Conservation (phyloP, 2,888 invertebrate genomes). For the Neria commutata region DNA sequence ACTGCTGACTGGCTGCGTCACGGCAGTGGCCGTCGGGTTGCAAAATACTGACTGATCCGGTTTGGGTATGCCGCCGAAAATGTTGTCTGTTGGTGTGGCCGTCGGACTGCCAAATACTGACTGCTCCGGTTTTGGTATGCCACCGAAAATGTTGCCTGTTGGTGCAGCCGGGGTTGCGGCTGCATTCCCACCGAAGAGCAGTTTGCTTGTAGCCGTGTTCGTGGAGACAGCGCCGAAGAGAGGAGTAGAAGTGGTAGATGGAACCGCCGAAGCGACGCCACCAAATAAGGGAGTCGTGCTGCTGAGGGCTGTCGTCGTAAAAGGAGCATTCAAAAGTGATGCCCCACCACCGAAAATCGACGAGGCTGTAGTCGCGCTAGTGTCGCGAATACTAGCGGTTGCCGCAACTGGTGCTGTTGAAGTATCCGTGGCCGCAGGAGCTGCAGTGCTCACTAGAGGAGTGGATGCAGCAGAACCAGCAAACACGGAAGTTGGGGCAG, state of each 20-base stretch:
- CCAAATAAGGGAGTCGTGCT: conserved; percentile 28
- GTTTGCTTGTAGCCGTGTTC: too few relatives aligned
- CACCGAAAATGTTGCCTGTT: conserved; percentile 28
- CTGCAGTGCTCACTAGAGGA: conserved; percentile 23
- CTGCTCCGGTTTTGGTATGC: conserved; percentile 4
- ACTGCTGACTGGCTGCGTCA: too few relatives aligned
- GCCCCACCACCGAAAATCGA: conserved; percentile 30
- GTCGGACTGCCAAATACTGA: too few relatives aligned
- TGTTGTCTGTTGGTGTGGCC: too few relatives aligned
- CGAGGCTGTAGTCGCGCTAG: conserved; percentile 20
- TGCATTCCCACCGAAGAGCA: conserved; percentile 20
- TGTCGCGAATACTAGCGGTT: conserved; percentile 19
- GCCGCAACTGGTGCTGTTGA: conserved; percentile 19
- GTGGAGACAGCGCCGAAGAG: too few relatives aligned
- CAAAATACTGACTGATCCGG: conserved; percentile 53
- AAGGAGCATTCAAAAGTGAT: conserved; percentile 12
- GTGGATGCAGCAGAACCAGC: conserved; percentile 2
- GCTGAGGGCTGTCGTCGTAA: conserved; percentile 16
- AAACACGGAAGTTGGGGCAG: conserved; percentile 3
- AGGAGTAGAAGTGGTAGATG: conserved; percentile 18
- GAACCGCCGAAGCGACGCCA: conserved; percentile 5
- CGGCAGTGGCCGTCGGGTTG: conserved; percentile 16
- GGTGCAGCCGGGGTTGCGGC: conserved; percentile 13
- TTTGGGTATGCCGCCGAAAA: conserved; percentile 55
- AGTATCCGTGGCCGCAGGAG: conserved; percentile 10